Evolutionary conservation across 2,797 vertebrate species (phyloP), one percentile per base, ranked within the genome.

Genomic region (Merluccius polli): DNA sequence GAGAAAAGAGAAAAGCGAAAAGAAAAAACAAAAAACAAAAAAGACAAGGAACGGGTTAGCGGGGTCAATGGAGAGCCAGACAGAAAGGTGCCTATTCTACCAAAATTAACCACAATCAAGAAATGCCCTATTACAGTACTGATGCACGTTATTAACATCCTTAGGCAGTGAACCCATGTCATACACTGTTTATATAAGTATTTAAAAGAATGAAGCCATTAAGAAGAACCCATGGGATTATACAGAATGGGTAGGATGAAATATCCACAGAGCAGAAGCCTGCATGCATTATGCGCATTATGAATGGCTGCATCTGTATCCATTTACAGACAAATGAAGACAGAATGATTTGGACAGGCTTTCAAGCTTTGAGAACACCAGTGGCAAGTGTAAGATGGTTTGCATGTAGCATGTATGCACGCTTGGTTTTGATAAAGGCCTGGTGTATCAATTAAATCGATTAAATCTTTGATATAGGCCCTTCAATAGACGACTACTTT

Each of bases 1-100:
- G 21, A 70, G 27, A 63, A 27, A 27, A 63, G 71, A 70, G 32
- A 71, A 68, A 44, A 67, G 71, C 78, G n/a, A 18, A 27, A 12
- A 11, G 21, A 70, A 18, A 63, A n/a, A n/a, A n/a, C n/a, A n/a
- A 75, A 70, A 79, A 77, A n/a, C n/a, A 63, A 48, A 18, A 31
- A n/a, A 73, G 68, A 65, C 63, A 72, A 29, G 70, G 73, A 48
- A 70, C 70, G 80, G 27, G 27, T 24, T 27, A 75, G 75, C 78
- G 75, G 59, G 77, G 65, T 73, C 76, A 76, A 70, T 70, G 77
- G 74, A 73, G 74, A 44, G 8, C 52, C 16, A 24, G n/a, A 21
- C 6, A 48, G n/a, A 52, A 59, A 59, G 52, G 52, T 15, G 7
- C 52, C 52, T 6, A 52, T 44, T 48, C 44, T 21, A 59, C 6